phyloP scores from a whole-genome alignment of 2,797 vertebrate genomes.

The Lacerta agilis region DNA sequence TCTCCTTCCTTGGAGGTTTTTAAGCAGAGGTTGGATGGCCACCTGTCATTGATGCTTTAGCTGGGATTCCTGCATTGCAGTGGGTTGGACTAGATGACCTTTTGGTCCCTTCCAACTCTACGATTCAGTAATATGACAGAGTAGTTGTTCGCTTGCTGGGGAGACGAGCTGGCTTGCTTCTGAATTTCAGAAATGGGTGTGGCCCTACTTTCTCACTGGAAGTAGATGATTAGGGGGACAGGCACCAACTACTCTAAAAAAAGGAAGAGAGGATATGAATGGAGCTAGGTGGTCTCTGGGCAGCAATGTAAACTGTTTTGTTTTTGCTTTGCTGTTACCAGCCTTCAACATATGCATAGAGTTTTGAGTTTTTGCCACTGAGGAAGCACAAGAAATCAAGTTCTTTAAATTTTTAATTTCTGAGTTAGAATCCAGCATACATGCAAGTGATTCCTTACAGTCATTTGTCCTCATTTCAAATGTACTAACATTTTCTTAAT shows the following conservation, averaged over 20 bases:
- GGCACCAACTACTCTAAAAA: neutral
- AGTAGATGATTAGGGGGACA: neutral
- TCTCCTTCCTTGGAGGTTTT: too few species aligned
- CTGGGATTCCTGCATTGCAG: too few species aligned
- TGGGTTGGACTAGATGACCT: too few species aligned
- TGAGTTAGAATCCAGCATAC: neutral
- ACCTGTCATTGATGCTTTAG: too few species aligned
- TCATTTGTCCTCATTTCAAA: neutral
- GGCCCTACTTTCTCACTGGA: neutral
- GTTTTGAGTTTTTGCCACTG: neutral
- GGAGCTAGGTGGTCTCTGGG: neutral
- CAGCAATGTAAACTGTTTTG: neutral
- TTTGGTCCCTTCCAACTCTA: too few species aligned
- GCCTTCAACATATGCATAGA: neutral
- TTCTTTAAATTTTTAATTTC: neutral
- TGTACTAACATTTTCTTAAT: neutral
- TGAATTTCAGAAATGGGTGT: neutral
- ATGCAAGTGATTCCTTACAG: neutral
- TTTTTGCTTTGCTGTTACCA: neutral
- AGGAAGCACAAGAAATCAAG: neutral
- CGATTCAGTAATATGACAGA: too few species aligned
- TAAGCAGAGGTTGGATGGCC: too few species aligned
- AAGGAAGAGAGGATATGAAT: neutral
- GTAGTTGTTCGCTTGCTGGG: too few species aligned
- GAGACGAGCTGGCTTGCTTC: neutral